Conservation (phyloP, 2,113 vertebrate genomes). For the Apus apus region DNA sequence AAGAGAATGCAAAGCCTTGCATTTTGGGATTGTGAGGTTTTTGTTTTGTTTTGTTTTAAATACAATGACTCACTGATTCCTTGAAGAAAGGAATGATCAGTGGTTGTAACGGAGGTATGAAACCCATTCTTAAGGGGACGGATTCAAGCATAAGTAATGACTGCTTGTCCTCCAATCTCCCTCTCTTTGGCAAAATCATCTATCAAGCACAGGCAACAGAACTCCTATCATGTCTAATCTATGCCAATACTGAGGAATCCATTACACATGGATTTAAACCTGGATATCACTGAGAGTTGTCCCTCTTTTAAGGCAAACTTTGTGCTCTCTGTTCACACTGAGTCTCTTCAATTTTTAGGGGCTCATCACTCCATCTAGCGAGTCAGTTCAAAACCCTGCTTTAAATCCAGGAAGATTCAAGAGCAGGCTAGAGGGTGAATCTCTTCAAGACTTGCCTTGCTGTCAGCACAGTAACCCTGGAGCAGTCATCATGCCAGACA, state of each 20-base stretch:
- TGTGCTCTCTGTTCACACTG: not conserved
- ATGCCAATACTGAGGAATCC: not conserved
- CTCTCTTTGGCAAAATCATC: not conserved
- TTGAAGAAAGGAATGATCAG: not conserved
- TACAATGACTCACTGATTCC: not conserved
- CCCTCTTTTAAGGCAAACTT: not conserved
- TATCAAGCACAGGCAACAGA: not conserved
- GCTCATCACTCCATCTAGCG: not conserved
- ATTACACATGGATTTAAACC: not conserved
- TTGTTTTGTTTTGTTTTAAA: not conserved
- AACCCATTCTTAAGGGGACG: not conserved
- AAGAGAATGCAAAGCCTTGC: not conserved
- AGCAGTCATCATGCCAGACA: not conserved
- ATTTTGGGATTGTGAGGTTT: not conserved
- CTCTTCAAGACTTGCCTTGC: not conserved
- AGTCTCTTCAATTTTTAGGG: not conserved
- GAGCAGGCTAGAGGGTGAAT: not conserved
- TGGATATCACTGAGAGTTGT: not conserved
- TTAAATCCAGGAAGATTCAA: not conserved
- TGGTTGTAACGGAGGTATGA: not conserved
- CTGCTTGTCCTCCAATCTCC: not conserved
- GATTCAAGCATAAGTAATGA: not conserved
- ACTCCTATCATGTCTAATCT: not conserved
- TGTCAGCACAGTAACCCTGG: not conserved
- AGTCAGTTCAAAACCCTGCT: not conserved